These are phyloP conservation scores for Lycia hirtaria DNA, from an alignment of 2,888 invertebrate genomes.

Conservation along the genomic window DNA sequence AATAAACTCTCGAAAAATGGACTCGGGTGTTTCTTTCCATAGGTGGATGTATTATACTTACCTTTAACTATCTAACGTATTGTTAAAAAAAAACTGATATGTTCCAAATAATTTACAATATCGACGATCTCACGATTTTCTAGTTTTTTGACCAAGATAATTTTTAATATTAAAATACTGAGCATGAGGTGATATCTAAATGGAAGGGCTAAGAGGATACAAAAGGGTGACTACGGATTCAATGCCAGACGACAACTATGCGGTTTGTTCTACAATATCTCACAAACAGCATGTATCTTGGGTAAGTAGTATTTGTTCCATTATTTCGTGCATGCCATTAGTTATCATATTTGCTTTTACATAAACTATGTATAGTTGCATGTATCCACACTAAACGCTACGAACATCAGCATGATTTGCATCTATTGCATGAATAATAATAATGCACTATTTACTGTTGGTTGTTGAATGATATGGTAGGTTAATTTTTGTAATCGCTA, in stretches of 20 bases:
- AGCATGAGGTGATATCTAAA: slow-evolving; percentile 11
- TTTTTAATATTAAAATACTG: not conserved
- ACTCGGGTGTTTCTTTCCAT: too few relatives aligned
- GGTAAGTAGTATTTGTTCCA: slow-evolving; percentile 60
- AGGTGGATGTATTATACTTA: too few relatives aligned
- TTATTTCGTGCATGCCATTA: slow-evolving; percentile 54
- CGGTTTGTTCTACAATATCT: slow-evolving; percentile 27
- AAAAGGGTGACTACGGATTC: not conserved
- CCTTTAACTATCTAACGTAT: too few relatives aligned
- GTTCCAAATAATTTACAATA: too few relatives aligned
- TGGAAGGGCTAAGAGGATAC: too few relatives aligned
- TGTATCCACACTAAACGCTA: slow-evolving; percentile 17
- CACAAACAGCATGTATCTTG: slow-evolving; percentile 53
- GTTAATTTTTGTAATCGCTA: not conserved
- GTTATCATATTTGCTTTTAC: slow-evolving; percentile 27
- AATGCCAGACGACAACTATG: not conserved
- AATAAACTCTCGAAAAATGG: too few relatives aligned
- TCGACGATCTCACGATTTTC: too few relatives aligned
- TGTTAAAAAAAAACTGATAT: too few relatives aligned
- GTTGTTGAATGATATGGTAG: slow-evolving; percentile 4
- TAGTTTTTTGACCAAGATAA: not conserved
- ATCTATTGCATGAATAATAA: slow-evolving; percentile 12
- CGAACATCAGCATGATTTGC: slow-evolving; percentile 6
- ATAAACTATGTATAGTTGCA: slow-evolving; percentile 29
- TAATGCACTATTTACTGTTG: slow-evolving; percentile 11